phyloP scores from a whole-genome alignment of 2,888 invertebrate genomes.

The Eristalinus sepulchralis region DNA sequence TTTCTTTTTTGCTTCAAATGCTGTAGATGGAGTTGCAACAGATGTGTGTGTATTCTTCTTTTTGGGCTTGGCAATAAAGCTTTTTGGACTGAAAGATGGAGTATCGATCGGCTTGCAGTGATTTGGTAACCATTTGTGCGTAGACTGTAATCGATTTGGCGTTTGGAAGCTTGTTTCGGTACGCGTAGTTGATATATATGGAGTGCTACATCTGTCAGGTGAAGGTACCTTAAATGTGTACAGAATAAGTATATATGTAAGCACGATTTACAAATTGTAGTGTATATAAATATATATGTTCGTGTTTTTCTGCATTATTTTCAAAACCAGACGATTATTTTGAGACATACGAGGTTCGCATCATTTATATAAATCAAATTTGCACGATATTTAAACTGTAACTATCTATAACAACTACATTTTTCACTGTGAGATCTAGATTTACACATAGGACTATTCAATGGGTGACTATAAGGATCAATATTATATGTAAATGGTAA shows the following conservation, averaged over 20 bases:
- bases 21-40: neutral
- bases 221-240: slow-evolving; percentile 31
- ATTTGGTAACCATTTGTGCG: slow-evolving; percentile 54
- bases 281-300: too few species aligned
- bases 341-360: too few species aligned
- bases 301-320: too few species aligned
- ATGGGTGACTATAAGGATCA: too few species aligned
- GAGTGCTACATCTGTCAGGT: slow-evolving; percentile 51
- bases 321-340: too few species aligned
- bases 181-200: slow-evolving; percentile 32
- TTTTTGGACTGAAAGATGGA: slow-evolving; percentile 35
- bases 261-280: too few species aligned
- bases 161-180: slow-evolving; percentile 55
- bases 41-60: slow-evolving; percentile 27
- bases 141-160: slow-evolving; percentile 44
- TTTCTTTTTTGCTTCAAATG: slow-evolving; percentile 72
- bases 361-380: too few species aligned
- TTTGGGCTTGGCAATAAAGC: slow-evolving; percentile 45
- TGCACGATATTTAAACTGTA: too few species aligned
- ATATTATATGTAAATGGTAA: too few species aligned
- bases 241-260: neutral
- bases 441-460: too few species aligned
- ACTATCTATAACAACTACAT: too few species aligned
- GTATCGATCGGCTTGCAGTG: slow-evolving; percentile 32
- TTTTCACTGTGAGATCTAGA: too few species aligned